Evolutionary conservation across 2,113 vertebrate species (phyloP).

Genomic region (Pomatostomus ruficeps): DNA sequence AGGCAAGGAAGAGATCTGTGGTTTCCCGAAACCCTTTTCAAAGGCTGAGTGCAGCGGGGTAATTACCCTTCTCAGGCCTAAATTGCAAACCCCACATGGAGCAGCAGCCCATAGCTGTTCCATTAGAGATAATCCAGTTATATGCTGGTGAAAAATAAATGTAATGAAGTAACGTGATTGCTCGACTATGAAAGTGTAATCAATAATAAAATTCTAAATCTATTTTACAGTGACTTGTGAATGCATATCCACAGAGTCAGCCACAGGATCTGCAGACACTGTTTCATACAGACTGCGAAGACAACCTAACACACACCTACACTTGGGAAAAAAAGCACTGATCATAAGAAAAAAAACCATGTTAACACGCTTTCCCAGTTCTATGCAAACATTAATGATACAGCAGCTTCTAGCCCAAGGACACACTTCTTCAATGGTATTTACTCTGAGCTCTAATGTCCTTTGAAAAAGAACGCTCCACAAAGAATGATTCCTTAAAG

Average conservation of each 20-base stretch:
- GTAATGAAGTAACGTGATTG: background rate
- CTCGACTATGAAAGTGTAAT: background rate
- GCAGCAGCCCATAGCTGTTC: background rate
- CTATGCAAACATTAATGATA: background rate
- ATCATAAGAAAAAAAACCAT: background rate
- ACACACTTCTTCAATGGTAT: background rate
- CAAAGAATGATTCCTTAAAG: background rate
- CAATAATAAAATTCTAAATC: background rate
- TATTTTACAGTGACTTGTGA: background rate
- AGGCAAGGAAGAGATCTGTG: background rate
- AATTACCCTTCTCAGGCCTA: background rate
- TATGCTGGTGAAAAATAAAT: background rate
- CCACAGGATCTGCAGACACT: background rate
- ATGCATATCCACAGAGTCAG: background rate
- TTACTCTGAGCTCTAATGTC: background rate
- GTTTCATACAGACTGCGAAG: background rate
- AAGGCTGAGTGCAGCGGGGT: background rate
- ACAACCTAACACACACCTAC: background rate
- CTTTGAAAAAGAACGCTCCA: background rate
- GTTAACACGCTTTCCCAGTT: background rate
- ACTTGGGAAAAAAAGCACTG: background rate
- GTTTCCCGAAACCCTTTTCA: background rate
- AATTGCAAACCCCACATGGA: background rate
- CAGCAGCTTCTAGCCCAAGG: background rate
- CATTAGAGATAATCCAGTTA: background rate